Conservation (phyloP, 2,888 invertebrate species). For the Drosophila kuntzei region DNA sequence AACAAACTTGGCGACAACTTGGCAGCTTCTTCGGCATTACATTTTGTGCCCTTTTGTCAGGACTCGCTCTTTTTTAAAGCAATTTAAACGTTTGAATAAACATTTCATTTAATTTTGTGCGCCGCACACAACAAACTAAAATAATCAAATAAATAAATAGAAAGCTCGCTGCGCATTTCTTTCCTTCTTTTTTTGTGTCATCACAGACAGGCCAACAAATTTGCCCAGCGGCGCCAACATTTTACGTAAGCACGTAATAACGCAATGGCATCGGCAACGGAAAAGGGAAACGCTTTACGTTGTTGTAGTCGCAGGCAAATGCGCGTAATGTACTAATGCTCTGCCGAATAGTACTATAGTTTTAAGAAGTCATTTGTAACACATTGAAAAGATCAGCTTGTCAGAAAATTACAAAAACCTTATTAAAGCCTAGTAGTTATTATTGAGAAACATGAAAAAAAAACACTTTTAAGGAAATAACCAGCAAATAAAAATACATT, state of each 20-base stretch:
- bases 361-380: not conserved
- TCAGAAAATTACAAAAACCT: not conserved
- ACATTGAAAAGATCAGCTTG: not conserved
- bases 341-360: not conserved
- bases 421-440: too few relatives aligned
- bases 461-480: too few relatives aligned
- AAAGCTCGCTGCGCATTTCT: conserved; percentile 40
- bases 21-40: conserved; percentile 70
- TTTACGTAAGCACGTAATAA: conserved; percentile 73
- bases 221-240: conserved; percentile 68
- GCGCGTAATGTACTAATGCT: conserved; percentile 30
- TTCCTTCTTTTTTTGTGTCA: conserved; percentile 16
- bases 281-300: conserved; percentile 35
- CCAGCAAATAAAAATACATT: not conserved
- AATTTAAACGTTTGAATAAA: conserved; percentile 79
- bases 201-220: conserved; percentile 52
- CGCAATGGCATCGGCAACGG: conserved; percentile 18
- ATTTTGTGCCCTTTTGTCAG: conserved; percentile 30
- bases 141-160: conserved; percentile 72
- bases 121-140: conserved; percentile 56
- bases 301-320: conserved; percentile 34
- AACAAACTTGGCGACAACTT: conserved; percentile 71
- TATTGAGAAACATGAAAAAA: too few relatives aligned
- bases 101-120: conserved; percentile 77
- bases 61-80: conserved; percentile 55